Evolutionary conservation across 2,797 vertebrate genomes (phyloP).

Genomic region (Neoniphon sammara): DNA sequence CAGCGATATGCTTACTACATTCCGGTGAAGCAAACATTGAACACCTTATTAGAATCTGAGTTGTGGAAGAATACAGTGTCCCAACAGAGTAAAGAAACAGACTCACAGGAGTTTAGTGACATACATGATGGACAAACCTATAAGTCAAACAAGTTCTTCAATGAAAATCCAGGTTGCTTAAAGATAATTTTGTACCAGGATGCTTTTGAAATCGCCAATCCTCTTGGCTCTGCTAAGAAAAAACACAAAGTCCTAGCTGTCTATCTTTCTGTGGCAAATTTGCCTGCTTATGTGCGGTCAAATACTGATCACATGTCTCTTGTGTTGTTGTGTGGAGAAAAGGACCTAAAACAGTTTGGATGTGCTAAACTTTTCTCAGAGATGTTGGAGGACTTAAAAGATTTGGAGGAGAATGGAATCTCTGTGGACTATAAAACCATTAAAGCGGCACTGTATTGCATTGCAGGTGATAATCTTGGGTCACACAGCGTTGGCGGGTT

Average conservation of each 20-base stretch:
- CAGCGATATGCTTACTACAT: conserved; percentile 19
- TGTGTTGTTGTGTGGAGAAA: conserved; percentile 27
- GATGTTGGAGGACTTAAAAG: conserved; percentile 38
- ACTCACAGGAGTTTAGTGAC: conserved; percentile 26
- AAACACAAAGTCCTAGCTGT: conserved; percentile 33
- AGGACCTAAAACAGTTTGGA: conserved; percentile 40
- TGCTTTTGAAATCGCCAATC: conserved; percentile 41
- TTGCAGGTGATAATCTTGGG: conserved; percentile 34
- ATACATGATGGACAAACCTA: conserved; percentile 45
- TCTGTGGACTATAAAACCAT: conserved; percentile 19
- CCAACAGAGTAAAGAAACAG: conserved; percentile 24
- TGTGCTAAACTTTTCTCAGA: conserved; percentile 35
- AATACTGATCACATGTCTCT: conserved; percentile 30
- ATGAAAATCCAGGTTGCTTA: conserved; percentile 38
- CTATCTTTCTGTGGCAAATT: conserved; percentile 34
- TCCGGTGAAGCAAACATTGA: too few species aligned
- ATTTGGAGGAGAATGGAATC: conserved; percentile 31
- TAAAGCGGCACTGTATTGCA: conserved; percentile 29
- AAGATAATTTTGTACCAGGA: conserved; percentile 41
- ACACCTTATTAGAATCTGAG: too few species aligned
- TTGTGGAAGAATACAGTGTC: conserved; percentile 28
- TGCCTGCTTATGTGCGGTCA: conserved; percentile 9
- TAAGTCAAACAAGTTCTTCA: conserved; percentile 37
- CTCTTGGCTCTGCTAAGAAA: conserved; percentile 31
- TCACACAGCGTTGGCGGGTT: conserved; percentile 41